Evolutionary conservation across 2,888 invertebrate genomes (phyloP).

Genomic region (Atherix ibis): DNA sequence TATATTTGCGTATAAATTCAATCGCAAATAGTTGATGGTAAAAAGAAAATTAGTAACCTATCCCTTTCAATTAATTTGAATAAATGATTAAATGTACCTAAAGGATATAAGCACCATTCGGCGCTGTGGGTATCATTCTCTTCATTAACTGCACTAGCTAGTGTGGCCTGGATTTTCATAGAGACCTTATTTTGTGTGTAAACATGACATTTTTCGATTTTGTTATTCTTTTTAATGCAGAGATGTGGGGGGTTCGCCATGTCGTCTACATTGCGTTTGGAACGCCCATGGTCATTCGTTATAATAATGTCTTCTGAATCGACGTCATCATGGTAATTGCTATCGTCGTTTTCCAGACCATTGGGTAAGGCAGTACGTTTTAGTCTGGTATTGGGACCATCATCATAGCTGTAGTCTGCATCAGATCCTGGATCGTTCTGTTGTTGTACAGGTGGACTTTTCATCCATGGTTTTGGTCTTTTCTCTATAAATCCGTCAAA

Average conservation of each 20-base stretch:
- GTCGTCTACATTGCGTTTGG: too few species aligned
- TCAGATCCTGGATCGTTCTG: slow-evolving; percentile 28
- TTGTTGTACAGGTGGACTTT: slow-evolving; percentile 19
- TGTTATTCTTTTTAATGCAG: slow-evolving; percentile 31
- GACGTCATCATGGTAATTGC: slow-evolving; percentile 11
- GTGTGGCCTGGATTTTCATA: slow-evolving; percentile 37
- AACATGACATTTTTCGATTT: slow-evolving; percentile 39
- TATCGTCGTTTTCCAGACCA: background rate
- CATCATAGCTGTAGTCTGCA: slow-evolving; percentile 26
- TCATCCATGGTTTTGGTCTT: slow-evolving; percentile 27
- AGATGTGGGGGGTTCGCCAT: slow-evolving; percentile 49
- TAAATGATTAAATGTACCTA: too few species aligned
- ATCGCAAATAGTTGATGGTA: too few species aligned
- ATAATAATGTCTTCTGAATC: too few species aligned
- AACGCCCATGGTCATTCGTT: too few species aligned
- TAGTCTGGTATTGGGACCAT: slow-evolving; percentile 25
- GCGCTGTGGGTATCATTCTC: slow-evolving; percentile 27
- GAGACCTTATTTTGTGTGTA: slow-evolving; percentile 39
- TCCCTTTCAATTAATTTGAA: background rate
- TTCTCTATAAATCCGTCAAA: too few species aligned
- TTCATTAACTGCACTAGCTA: slow-evolving; percentile 35
- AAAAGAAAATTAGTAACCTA: slow-evolving; percentile 1
- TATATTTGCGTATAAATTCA: slow-evolving; percentile 14
- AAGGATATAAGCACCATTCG: slow-evolving; percentile 52
- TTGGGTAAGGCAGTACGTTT: slow-evolving; percentile 3